phyloP scores from a whole-genome alignment of 2,113 vertebrate species.

The Promerops cafer region DNA sequence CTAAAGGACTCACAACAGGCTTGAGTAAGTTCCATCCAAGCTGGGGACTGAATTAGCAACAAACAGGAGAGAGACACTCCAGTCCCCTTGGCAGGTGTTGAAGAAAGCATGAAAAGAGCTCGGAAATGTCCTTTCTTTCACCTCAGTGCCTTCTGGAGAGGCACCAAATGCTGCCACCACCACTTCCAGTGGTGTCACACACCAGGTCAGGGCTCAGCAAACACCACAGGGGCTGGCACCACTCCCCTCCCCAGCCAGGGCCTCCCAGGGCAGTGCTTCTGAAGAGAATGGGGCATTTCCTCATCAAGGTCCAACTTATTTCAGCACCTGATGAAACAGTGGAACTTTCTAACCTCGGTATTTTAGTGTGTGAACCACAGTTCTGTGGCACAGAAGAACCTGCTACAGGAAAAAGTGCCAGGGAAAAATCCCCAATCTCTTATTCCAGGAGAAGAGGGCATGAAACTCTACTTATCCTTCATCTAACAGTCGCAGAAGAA shows the following conservation, averaged over 20 bases:
- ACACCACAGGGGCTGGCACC: neutral
- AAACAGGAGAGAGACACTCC: neutral
- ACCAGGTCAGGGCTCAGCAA: neutral
- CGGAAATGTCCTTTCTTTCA: neutral
- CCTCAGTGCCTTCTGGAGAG: neutral
- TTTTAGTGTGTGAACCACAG: neutral
- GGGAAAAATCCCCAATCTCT: neutral
- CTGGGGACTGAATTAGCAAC: neutral
- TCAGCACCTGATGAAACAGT: neutral
- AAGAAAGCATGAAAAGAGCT: neutral
- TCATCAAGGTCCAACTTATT: neutral
- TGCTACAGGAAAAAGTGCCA: neutral
- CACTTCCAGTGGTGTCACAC: neutral
- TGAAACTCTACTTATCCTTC: neutral
- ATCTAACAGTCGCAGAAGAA: neutral
- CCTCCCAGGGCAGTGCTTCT: neutral
- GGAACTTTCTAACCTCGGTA: neutral
- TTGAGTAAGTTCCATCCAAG: neutral
- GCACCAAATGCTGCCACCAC: neutral
- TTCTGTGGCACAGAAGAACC: neutral
- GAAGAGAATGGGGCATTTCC: fast-evolving
- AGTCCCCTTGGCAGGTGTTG: neutral
- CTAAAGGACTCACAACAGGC: neutral
- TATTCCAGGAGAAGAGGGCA: neutral
- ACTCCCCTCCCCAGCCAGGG: neutral